Conservation (phyloP, 2,113 vertebrate genomes). For the Psilopogon haemacephalus region DNA sequence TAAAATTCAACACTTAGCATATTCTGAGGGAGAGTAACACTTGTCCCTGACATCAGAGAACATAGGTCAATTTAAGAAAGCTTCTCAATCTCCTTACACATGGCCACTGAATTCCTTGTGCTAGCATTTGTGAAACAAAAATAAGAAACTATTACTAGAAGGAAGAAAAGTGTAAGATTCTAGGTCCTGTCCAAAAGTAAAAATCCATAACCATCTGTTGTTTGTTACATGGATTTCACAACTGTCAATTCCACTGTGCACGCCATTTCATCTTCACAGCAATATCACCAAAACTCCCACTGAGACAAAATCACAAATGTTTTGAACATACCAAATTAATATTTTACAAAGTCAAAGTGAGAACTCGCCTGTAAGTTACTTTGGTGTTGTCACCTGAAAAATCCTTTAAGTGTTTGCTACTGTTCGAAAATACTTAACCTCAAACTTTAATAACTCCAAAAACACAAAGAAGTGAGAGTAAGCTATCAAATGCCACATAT, state of each 20-base stretch:
- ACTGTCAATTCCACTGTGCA: conserved; percentile 41
- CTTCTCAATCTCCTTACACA: neutral
- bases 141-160: neutral
- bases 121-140: neutral
- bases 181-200: conserved; percentile 37
- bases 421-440: neutral
- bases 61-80: conserved; percentile 15
- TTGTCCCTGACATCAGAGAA: conserved; percentile 42
- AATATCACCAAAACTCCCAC: conserved; percentile 12
- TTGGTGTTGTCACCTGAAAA: neutral
- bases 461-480: neutral
- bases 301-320: conserved; percentile 54
- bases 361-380: neutral
- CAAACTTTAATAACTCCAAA: neutral
- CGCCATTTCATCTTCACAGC: conserved; percentile 40
- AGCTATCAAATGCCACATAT: neutral
- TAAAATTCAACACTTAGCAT: conserved; percentile 67
- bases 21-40: conserved; percentile 28
- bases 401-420: neutral
- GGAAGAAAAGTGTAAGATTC: conserved; percentile 2
- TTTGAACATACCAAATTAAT: conserved; percentile 50
- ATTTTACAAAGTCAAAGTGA: conserved; percentile 2
- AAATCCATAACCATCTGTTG: conserved; percentile 52
- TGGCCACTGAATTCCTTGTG: neutral
- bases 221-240: conserved; percentile 59